Percentiles rank a stretch among this genome's conserved stretches.
phyloP scores from a whole-genome alignment of 1,140 invertebrate genomes.

The Platyscapa corneri region DNA sequence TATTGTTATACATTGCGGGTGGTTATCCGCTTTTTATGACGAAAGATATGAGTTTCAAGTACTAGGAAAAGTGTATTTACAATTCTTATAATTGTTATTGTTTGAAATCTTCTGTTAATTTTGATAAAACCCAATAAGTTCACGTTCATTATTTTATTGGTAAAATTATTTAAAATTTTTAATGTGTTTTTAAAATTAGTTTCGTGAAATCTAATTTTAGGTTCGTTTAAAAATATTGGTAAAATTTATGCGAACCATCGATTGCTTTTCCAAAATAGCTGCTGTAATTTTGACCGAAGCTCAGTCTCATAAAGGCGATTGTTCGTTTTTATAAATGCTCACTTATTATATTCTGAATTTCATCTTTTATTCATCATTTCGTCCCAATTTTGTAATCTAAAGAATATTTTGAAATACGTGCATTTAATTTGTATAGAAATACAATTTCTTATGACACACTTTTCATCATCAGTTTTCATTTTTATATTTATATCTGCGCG shows the following conservation, averaged over 20 bases:
- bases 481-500: not conserved
- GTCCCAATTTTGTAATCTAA: not conserved
- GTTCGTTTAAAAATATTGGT: not conserved
- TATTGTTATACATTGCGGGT: not conserved
- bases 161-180: not conserved
- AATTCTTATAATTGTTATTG: constrained; percentile 1
- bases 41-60: not conserved
- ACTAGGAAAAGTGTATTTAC: constrained; percentile 1
- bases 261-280: not conserved
- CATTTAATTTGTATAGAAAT: not conserved
- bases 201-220: not conserved
- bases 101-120: not conserved
- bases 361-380: constrained; percentile 7
- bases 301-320: no score
- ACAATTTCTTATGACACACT: not conserved
- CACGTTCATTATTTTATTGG: not conserved
- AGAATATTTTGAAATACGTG: not conserved
- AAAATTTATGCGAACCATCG: not conserved
- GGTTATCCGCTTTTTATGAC: constrained; percentile 3
- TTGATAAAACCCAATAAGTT: not conserved
- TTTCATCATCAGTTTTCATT: not conserved
- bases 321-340: not conserved
- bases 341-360: not conserved
- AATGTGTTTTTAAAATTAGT: not conserved
- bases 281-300: not conserved